These are phyloP conservation scores for Popillia japonica DNA, from an alignment of 1,140 invertebrate genomes.

Conservation along the genomic window DNA sequence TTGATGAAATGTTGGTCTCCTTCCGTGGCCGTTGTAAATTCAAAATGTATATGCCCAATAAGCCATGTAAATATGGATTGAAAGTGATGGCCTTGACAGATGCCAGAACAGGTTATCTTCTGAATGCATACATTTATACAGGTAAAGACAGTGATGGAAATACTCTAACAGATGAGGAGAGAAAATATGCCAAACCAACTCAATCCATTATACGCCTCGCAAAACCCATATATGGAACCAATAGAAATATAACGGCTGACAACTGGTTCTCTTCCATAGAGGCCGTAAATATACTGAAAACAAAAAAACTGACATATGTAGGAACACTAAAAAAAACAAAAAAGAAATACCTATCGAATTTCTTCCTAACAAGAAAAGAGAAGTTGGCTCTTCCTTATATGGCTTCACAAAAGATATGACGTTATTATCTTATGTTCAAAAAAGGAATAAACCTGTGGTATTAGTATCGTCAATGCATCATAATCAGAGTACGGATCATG, in stretches of 20 bases:
- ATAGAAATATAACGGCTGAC: no score
- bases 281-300: no score
- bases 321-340: constrained; percentile 37
- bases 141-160: constrained; percentile 56
- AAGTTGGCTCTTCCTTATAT: constrained; percentile 45
- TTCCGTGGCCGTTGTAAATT: constrained; percentile 60
- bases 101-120: constrained; percentile 54
- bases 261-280: no score
- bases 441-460: constrained; percentile 55
- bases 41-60: constrained; percentile 61
- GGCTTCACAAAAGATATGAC: constrained; percentile 53
- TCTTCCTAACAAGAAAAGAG: constrained; percentile 5
- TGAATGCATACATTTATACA: constrained; percentile 55
- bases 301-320: constrained; percentile 47
- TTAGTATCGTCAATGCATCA: constrained; percentile 44
- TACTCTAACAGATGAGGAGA: constrained; percentile 47
- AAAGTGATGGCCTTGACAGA: constrained; percentile 59
- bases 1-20: constrained; percentile 59
- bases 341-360: constrained; percentile 38
- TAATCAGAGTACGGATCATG: not conserved
- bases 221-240: no score
- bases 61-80: constrained; percentile 62
- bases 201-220: no score
- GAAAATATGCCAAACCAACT: constrained; percentile 47
- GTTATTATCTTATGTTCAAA: constrained; percentile 49